These are phyloP conservation scores for Chrysomela aeneicollis DNA, from an alignment of 2,888 invertebrate species.

Conservation along the genomic window DNA sequence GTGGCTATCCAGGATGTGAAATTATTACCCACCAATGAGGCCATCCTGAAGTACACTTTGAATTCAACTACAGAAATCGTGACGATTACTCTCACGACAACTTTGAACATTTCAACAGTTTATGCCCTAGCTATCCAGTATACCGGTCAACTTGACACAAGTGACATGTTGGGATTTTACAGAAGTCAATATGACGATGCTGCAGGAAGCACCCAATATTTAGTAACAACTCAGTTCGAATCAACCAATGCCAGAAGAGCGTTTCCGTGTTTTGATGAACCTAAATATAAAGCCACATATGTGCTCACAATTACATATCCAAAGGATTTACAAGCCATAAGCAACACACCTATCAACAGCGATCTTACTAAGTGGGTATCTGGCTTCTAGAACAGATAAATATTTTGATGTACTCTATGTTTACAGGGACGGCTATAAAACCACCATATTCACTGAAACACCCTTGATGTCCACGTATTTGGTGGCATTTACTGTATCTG, in stretches of 20 bases:
- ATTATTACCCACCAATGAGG: slow-evolving; percentile 14
- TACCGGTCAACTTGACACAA: slow-evolving; percentile 48
- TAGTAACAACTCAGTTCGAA: slow-evolving; percentile 75
- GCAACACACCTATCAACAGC: slow-evolving; percentile 36
- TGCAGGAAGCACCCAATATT: slow-evolving; percentile 48
- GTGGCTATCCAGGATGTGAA: slow-evolving; percentile 19
- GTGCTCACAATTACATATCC: slow-evolving; percentile 59
- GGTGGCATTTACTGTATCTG: slow-evolving; percentile 83
- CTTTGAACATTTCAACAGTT: slow-evolving; percentile 20
- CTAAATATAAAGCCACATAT: slow-evolving; percentile 59
- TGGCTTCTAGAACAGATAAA: neutral
- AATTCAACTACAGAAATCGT: slow-evolving; percentile 34
- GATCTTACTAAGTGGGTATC: slow-evolving; percentile 21
- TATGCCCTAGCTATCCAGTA: slow-evolving; percentile 41
- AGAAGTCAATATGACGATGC: slow-evolving; percentile 60
- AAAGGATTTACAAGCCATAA: slow-evolving; percentile 40
- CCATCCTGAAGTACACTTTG: neutral
- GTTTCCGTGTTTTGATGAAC: slow-evolving; percentile 83
- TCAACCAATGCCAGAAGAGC: slow-evolving; percentile 73
- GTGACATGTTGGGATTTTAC: slow-evolving; percentile 63
- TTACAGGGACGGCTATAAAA: slow-evolving; percentile 14
- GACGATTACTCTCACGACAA: slow-evolving; percentile 27
- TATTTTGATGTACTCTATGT: neutral
- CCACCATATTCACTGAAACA: slow-evolving; percentile 56
- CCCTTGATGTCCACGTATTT: slow-evolving; percentile 84